Evolutionary conservation across 1,140 invertebrate genomes (phyloP), one percentile per base, ranked within the genome.

Genomic region (Drosophila nannoptera): DNA sequence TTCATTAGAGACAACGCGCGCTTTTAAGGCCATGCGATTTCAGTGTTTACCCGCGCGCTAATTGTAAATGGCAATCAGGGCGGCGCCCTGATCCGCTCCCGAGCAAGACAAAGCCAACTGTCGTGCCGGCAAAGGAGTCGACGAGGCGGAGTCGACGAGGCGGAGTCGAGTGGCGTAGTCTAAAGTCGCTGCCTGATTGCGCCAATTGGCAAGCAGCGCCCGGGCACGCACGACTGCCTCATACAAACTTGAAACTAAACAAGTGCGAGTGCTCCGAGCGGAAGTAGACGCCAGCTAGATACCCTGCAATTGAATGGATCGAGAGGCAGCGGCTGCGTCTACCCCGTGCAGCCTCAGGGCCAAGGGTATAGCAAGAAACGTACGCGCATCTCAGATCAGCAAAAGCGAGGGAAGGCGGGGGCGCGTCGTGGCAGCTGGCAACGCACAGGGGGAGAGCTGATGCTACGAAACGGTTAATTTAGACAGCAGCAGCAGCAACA

Each of bases 21-120:
- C 36, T 45, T 50, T 49, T 49, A 60, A 56, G 73, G 60, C 76
- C 63, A 64, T 61, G 49, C 74, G 62, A 70, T 81, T 70, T 71
- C 36, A 64, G 48, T 87, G 66, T 88, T 88, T 87, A 78, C 86
- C 71, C 78, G 74, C 70, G 77, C 77, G 73, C 86, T 88, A 88
- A 88, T 88, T 88, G 81, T 86, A 82, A 88, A 88, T 87, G 86
- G 75, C 86, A 88, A 88, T 88, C 86, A 87, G 80, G 75, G 71
- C 46, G 60, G 58, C 62, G 49, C 29, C 63, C 59, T 35, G 54
- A 73, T 38, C 61, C 63, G 46, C 50, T 49, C 50, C 56, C 22
- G 46, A 58, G 53, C 32, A 7, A 63, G 66, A 73, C 68, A 63
- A 69, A 67, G 72, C 75, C 73, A 68, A 72, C 56, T 66, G 63